Conservation (phyloP, 23 tunicate genomes). For the Ciona savignyi region DNA sequence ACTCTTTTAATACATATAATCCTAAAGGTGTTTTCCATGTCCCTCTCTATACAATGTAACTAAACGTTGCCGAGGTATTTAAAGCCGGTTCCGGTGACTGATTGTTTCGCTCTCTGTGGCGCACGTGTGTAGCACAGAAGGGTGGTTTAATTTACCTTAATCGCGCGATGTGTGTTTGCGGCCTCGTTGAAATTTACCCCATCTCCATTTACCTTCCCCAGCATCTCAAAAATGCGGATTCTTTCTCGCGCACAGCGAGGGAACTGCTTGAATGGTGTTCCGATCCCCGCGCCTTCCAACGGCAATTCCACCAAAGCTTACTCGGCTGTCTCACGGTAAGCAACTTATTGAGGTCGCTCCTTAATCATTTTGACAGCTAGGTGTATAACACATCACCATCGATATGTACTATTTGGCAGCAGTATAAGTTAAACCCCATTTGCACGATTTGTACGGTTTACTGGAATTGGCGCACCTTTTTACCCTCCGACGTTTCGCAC, state of each 20-base stretch:
- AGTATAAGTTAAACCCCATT: too few species aligned
- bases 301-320: slow-evolving; percentile 48
- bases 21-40: background rate
- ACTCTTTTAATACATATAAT: background rate
- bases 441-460: background rate
- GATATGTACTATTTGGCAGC: too few species aligned
- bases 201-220: slow-evolving; percentile 5
- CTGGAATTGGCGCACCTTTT: background rate
- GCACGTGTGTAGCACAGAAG: too few species aligned
- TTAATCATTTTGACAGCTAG: background rate
- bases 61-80: too few species aligned
- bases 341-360: background rate
- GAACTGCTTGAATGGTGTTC: slow-evolving; percentile 81
- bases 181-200: background rate
- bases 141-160: too few species aligned
- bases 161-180: too few species aligned
- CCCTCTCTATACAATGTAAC: background rate
- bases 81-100: too few species aligned
- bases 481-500: background rate
- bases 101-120: too few species aligned
- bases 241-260: slow-evolving; percentile 32
- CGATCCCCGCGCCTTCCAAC: slow-evolving; percentile 63
- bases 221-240: slow-evolving; percentile 56
- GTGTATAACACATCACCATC: background rate
- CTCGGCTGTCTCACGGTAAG: slow-evolving; percentile 66